Evolutionary conservation across 2,113 vertebrate species (phyloP).

Genomic region (Corapipo altera): DNA sequence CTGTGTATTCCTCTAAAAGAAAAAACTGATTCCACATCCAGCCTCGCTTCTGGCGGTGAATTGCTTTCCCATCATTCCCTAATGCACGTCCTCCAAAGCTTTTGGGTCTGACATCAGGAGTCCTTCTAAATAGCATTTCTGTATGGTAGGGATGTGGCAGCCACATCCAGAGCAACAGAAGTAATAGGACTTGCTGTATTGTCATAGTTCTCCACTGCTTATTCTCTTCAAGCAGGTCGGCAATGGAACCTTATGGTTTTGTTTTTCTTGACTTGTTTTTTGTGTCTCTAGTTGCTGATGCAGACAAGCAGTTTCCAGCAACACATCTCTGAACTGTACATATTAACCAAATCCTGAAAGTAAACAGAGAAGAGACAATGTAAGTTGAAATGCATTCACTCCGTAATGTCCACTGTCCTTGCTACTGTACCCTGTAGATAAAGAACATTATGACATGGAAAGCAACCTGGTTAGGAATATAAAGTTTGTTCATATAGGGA

Average conservation of each 20-base stretch:
- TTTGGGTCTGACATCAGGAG: constrained; percentile 66
- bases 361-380: background rate
- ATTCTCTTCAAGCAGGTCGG: background rate
- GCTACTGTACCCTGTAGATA: background rate
- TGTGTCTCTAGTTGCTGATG: constrained; percentile 32
- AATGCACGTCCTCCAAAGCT: constrained; percentile 36
- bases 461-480: background rate
- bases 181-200: constrained; percentile 58
- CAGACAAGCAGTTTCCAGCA: constrained; percentile 34
- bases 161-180: constrained; percentile 76
- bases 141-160: constrained; percentile 65
- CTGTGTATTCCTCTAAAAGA: constrained; percentile 82
- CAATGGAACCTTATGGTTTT: background rate
- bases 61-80: constrained; percentile 73
- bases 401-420: background rate
- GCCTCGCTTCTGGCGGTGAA: constrained; percentile 81
- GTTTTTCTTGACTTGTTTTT: background rate
- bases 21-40: constrained; percentile 89
- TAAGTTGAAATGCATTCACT: background rate
- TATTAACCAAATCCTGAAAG: constrained; percentile 60
- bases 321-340: constrained; percentile 31
- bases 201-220: constrained; percentile 75
- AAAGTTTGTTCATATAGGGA: background rate
- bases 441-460: background rate
- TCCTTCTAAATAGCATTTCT: constrained; percentile 78